These are phyloP conservation scores for Lipophrys pholis DNA, from an alignment of 2,113 vertebrate genomes.

Conservation along the genomic window DNA sequence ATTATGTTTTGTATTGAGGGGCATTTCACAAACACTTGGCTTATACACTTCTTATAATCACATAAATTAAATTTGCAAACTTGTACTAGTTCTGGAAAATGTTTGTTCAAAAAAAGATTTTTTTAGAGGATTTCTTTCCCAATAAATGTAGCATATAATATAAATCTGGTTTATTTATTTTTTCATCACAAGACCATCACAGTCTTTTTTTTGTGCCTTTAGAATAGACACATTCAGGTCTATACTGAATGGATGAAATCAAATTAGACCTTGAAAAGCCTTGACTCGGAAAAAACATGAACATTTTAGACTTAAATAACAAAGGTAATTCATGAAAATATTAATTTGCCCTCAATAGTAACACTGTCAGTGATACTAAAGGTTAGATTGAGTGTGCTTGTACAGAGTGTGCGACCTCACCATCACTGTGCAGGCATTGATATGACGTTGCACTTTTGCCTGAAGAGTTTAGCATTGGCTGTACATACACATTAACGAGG, in stretches of 20 bases:
- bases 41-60: no score
- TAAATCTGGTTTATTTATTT: not conserved
- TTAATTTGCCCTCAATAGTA: not conserved
- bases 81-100: no score
- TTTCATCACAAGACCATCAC: not conserved
- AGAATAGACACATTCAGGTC: not conserved
- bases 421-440: not conserved
- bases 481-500: slow-evolving; percentile 8
- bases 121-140: not conserved
- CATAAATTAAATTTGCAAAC: no score
- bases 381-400: not conserved
- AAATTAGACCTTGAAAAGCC: slow-evolving; percentile 19
- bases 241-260: slow-evolving; percentile 8
- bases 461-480: slow-evolving; percentile 5
- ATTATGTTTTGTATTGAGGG: no score
- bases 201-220: not conserved
- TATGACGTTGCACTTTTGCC: slow-evolving; percentile 11
- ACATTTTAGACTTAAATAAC: not conserved
- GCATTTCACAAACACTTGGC: no score
- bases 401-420: not conserved
- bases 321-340: not conserved
- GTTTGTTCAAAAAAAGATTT: no score
- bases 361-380: not conserved
- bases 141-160: not conserved
- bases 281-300: slow-evolving; percentile 4